Conservation (phyloP, 2,113 vertebrate species). For the Colius striatus region DNA sequence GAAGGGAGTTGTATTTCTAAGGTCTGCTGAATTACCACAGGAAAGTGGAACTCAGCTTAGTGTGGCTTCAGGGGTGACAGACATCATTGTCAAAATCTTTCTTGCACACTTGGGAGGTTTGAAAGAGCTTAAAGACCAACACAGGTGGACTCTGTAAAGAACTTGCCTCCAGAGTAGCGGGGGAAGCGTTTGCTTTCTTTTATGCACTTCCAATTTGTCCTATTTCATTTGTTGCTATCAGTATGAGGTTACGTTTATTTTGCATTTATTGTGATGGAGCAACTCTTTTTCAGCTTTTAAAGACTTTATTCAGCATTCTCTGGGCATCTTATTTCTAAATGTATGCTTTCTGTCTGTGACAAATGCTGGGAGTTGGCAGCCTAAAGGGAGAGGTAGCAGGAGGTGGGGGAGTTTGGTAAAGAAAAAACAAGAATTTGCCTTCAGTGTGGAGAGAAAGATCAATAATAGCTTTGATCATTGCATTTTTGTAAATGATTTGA, state of each 20-base stretch:
- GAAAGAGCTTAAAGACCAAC: not conserved
- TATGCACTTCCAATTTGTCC: not conserved
- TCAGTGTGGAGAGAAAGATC: not conserved
- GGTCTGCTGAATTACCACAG: not conserved
- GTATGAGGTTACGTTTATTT: not conserved
- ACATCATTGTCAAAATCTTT: not conserved
- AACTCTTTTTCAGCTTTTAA: not conserved
- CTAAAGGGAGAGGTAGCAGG: not conserved
- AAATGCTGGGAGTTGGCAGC: not conserved
- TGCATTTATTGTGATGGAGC: not conserved
- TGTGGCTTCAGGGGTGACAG: rapidly evolving
- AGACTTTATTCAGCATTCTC: not conserved
- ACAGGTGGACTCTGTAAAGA: not conserved
- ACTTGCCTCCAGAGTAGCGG: not conserved
- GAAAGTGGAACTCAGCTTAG: not conserved
- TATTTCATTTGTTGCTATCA: not conserved
- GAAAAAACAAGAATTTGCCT: not conserved
- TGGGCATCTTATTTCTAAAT: not conserved
- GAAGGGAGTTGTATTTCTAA: not conserved
- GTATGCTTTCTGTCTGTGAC: not conserved
- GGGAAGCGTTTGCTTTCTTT: not conserved
- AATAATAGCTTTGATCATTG: not conserved
- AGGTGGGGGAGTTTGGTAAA: not conserved
- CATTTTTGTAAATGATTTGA: not conserved
- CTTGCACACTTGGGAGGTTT: not conserved